Evolutionary conservation across 1,140 invertebrate species (phyloP).

Genomic region (Trichomalopsis sarcophagae): DNA sequence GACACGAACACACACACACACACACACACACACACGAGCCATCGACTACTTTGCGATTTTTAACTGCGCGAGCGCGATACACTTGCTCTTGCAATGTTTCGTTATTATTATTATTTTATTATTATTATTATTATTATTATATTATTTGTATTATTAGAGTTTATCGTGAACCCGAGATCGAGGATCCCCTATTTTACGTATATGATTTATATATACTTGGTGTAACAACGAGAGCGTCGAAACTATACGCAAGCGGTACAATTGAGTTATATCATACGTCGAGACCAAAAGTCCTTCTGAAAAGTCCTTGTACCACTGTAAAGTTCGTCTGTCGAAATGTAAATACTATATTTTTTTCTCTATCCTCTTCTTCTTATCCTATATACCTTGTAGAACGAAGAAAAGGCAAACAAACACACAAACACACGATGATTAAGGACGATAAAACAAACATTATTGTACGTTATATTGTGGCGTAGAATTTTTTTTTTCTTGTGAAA

Average conservation of each 20-base stretch:
- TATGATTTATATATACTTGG: neutral
- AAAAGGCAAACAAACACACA: neutral
- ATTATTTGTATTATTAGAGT: neutral
- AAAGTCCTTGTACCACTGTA: conserved; percentile 11
- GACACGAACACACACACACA: neutral
- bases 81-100: conserved; percentile 11
- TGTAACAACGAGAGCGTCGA: neutral
- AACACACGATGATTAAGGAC: conserved; percentile 48
- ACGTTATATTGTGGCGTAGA: conserved; percentile 62
- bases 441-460: conserved; percentile 65
- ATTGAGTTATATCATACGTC: neutral
- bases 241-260: neutral
- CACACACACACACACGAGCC: neutral
- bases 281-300: conserved; percentile 12
- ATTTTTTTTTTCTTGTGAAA: conserved; percentile 58
- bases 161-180: neutral
- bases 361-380: conserved; percentile 50
- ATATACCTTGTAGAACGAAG: conserved; percentile 50
- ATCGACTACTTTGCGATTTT: conserved; percentile 3
- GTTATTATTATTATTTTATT: conserved; percentile 5
- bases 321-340: conserved; percentile 64
- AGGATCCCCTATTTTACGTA: neutral
- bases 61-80: neutral
- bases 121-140: conserved; percentile 9
- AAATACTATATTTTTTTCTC: conserved; percentile 65